These are phyloP conservation scores for Bhutanitis thaidina DNA, from an alignment of 2,888 invertebrate genomes.

Conservation along the genomic window DNA sequence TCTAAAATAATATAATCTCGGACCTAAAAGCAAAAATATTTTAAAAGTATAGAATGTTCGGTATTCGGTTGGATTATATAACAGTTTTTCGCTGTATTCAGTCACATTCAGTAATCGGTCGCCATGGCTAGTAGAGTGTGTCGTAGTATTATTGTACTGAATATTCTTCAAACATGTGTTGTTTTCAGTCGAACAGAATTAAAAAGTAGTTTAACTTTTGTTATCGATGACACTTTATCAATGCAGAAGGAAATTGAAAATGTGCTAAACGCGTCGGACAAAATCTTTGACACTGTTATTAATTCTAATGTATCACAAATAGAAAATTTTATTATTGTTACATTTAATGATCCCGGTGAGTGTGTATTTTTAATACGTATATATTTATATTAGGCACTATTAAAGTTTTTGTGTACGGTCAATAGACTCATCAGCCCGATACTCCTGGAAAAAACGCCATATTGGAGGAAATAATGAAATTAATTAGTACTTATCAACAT, in stretches of 20 bases:
- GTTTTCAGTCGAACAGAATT: neutral
- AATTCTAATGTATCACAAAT: constrained; percentile 42
- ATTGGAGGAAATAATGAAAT: too few relatives aligned
- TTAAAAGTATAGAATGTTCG: too few relatives aligned
- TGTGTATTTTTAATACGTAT: neutral
- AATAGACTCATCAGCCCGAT: too few relatives aligned
- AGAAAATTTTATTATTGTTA: constrained; percentile 53
- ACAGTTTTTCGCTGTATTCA: too few relatives aligned
- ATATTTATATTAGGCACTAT: too few relatives aligned
- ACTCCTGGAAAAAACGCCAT: too few relatives aligned
- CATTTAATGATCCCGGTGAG: constrained; percentile 58
- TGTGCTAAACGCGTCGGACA: constrained; percentile 39
- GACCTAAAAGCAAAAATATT: too few relatives aligned
- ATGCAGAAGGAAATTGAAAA: constrained; percentile 48
- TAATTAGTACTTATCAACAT: too few relatives aligned
- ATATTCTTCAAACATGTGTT: neutral
- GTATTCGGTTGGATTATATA: too few relatives aligned
- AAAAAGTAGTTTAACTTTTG: constrained; percentile 47
- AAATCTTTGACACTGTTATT: constrained; percentile 49
- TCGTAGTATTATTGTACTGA: neutral
- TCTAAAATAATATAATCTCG: too few relatives aligned
- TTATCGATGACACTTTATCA: constrained; percentile 54
- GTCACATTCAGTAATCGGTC: neutral
- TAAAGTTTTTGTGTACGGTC: too few relatives aligned
- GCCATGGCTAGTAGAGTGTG: constrained; percentile 1